phyloP scores from a whole-genome alignment of 2,888 invertebrate species.

The Eristalinus aeneus region DNA sequence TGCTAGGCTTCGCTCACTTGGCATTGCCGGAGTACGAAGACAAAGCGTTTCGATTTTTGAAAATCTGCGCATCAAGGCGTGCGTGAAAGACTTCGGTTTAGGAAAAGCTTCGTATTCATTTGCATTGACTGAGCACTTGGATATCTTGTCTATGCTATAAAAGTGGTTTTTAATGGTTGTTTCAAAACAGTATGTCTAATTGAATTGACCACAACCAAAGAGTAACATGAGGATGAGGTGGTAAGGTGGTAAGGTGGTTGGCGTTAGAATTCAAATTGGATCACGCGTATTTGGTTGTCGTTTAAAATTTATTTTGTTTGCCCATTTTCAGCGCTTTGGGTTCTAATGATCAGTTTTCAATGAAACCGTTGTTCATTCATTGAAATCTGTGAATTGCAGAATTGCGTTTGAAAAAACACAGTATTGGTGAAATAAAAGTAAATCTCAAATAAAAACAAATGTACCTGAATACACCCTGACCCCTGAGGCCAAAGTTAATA shows the following conservation, averaged over 20 bases:
- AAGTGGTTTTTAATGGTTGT: constrained; percentile 38
- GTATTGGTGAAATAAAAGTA: no score
- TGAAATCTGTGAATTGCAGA: neutral
- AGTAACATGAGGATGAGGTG: neutral
- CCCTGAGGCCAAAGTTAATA: constrained; percentile 44
- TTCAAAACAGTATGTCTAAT: constrained; percentile 23
- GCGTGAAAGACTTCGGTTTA: constrained; percentile 5
- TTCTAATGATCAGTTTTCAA: constrained; percentile 11
- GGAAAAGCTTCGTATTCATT: constrained; percentile 13
- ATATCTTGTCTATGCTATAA: neutral
- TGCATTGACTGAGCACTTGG: constrained; percentile 12
- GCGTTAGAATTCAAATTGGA: constrained; percentile 20
- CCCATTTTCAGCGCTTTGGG: constrained; percentile 2
- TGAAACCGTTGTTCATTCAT: neutral
- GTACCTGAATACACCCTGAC: neutral
- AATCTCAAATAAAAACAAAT: no score
- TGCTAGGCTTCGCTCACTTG: constrained; percentile 4
- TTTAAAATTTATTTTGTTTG: neutral
- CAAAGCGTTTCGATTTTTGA: constrained; percentile 18
- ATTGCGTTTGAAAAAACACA: neutral
- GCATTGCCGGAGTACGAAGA: neutral
- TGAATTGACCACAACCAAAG: neutral
- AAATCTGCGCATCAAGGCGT: neutral
- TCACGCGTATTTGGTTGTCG: neutral
- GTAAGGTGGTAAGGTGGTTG: no score